Conservation (phyloP, 1,140 invertebrate genomes). For the Megalopta genalis region DNA sequence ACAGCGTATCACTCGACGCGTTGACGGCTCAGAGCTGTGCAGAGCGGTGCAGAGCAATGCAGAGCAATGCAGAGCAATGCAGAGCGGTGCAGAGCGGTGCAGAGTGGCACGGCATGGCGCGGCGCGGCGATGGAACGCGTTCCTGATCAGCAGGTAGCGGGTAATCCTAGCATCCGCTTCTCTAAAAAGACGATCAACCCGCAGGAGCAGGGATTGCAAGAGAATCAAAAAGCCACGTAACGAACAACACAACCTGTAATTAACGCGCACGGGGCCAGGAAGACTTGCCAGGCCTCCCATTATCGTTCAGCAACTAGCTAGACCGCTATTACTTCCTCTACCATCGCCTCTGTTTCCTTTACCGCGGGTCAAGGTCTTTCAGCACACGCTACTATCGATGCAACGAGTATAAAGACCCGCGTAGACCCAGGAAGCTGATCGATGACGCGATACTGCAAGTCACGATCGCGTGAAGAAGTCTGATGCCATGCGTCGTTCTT, state of each 20-base stretch:
- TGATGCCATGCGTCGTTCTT: neutral
- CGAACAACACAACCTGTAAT: constrained; percentile 32
- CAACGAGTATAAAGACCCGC: constrained; percentile 49
- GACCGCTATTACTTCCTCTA: constrained; percentile 51
- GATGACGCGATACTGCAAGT: constrained; percentile 47
- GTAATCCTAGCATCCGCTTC: neutral
- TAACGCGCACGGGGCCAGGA: constrained; percentile 37
- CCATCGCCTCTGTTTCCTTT: constrained; percentile 46
- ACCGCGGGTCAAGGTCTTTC: constrained; percentile 48
- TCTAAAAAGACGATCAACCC: constrained; percentile 34
- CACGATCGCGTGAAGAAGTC: constrained; percentile 40
- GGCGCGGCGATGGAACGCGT: constrained; percentile 2
- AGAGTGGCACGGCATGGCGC: no score
- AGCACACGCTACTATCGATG: constrained; percentile 44
- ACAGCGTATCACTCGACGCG: constrained; percentile 21
- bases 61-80: no score
- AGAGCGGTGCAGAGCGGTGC: no score
- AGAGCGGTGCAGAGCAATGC: no score
- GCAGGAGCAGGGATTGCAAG: constrained; percentile 8
- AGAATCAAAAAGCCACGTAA: constrained; percentile 43
- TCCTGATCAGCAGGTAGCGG: constrained; percentile 4
- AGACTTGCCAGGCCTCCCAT: constrained; percentile 18
- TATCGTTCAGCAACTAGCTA: constrained; percentile 44
- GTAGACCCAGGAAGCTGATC: constrained; percentile 41
- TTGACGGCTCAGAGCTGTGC: neutral